Evolutionary conservation across 2,888 invertebrate genomes (phyloP), one percentile per base, ranked within the genome.

Genomic region (Papilio demoleus): DNA sequence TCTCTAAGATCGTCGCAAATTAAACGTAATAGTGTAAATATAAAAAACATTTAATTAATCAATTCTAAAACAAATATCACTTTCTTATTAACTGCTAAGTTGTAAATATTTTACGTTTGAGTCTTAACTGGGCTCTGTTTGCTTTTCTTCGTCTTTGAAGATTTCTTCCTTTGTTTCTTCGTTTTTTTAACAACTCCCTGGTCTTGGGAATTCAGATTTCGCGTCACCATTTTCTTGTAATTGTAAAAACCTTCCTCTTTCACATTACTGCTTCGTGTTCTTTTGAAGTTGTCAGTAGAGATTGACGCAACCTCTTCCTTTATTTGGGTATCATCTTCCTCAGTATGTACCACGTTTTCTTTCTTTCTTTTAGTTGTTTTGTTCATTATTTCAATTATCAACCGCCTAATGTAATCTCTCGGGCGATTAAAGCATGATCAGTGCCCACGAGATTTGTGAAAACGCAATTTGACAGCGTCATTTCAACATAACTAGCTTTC

Each of bases 201-300:
- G 38, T 66, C 70, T 72, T 86, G 85, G 22, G 76, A 77, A 60
- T 77, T 76, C 36, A 81, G 73, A 68, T 79, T 82, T 53, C 86
- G 77, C 27, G 72, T 72, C 81, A 86, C 77, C 86, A 88, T 88
- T 61, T 80, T 83, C 67, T 80, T 79, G 70, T 80, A 87, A 67
- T 80, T 82, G 70, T 88, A 88, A 75, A 81, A 88, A 2, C 88
- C 88, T n/a, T 79, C 78, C 66, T 83, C 84, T 71, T 87, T 88
- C 4, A 70, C 71, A 71, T 87, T 88, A 66, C 79, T 79, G 40
- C 67, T 70, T 70, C 88, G 80, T 6, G 85, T 87, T 61, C 62
- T 75, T 67, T 72, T 76, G 12, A 65, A 19, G 27, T 47, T 50
- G 31, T 68, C 60, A 12, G 31, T 19, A n/a, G 70, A 72, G 50